Evolutionary conservation across 53 echinoderm and acorn worm genomes (phyloP), one percentile per base, ranked within the genome.

Genomic region (Temnopleurus reevesii): DNA sequence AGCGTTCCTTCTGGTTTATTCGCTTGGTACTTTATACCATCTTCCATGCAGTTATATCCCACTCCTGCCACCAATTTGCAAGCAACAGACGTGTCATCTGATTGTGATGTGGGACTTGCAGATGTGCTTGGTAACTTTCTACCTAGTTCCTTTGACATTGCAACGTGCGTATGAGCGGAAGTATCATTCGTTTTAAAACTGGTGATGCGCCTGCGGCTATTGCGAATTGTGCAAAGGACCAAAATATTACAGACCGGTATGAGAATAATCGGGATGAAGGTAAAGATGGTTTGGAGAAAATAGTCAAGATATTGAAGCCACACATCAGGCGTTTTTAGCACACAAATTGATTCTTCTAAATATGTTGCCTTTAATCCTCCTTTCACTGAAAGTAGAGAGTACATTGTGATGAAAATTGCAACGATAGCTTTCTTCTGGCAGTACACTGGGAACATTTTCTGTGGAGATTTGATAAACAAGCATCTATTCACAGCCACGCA

Each of bases 401-500:
- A 79, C 46, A 79, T 47, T 17, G 28, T 49, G 15, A 79, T 47
- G 49, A 49, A 79, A 79, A 79, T 79, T 12, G 46, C 29, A 38
- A n/a, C 10, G 79, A 79, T 49, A 1, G 79, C 27, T 49, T 47
- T 49, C 30, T 47, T 79, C 4, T 46, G 49, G 41, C 79, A 79
- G 12, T 28, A 49, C 17, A 13, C 13, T 1, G 27, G 46, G 46
- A 47, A 49, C 46, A 79, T 46, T 41, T 79, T 79, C 17, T 79
- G 45, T 17, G 51, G 51, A 49, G 79, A 79, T 47, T 25, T 49
- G 51, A 83, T 83, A 18, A 56, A 53, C 4, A 83, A 36, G 21
- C 56, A 83, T 19, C 55, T 26, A 23, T 83, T 83, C 9, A 83
- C 54, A 13, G 83, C 83, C 29, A 83, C 56, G 23, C 55, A 54